Evolutionary conservation across 2,113 vertebrate genomes (phyloP), one percentile per base, ranked within the genome.

Genomic region (Furnarius figulus): DNA sequence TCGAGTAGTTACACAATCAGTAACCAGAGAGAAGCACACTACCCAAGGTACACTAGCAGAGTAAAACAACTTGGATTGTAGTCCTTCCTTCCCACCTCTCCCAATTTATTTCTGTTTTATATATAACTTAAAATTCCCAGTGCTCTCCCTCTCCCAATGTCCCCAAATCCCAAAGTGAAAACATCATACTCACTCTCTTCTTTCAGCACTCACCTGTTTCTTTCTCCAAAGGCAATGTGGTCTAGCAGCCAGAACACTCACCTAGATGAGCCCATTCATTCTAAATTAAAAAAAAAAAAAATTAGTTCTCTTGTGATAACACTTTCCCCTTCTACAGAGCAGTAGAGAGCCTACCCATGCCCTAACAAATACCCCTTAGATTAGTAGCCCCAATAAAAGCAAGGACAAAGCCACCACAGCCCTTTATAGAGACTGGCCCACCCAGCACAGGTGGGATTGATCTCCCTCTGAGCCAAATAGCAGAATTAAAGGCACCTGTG

Each of bases 181-280:
- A 50, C 39, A 42, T 9, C 3, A 7, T 40, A 74, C 31, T 94
- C 6, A 37, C 73, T 22, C 28, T 46, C 25, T 42, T 73, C 74
- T 53, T 42, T 63, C 56, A 65, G 27, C 40, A 50, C 25, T 39
- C 42, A 58, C 14, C n/a, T 30, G 5, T 2, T 89, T 23, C 13
- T 6, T 14, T 23, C 31, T 63, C 61, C 15, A 77, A 44, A 74
- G 7, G 7, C 8, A 4, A 39, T 0, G 0, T 6, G 2, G 12
- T 35, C 35, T 8, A 39, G 8, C 30, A 65, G 5, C 9, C 52
- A n/a, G 33, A 67, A 17, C 5, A 17, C 2, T 72, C 10, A 25
- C 17, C 14, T 11, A 56, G 3, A 14, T 7, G 0, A 2, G 4
- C 31, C 28, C 70, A 44, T 33, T 17, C 4, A 16, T 87, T 46